Evolutionary conservation across 2,797 vertebrate species (phyloP), one percentile per base, ranked within the genome.

Genomic region (Taeniopygia guttata): DNA sequence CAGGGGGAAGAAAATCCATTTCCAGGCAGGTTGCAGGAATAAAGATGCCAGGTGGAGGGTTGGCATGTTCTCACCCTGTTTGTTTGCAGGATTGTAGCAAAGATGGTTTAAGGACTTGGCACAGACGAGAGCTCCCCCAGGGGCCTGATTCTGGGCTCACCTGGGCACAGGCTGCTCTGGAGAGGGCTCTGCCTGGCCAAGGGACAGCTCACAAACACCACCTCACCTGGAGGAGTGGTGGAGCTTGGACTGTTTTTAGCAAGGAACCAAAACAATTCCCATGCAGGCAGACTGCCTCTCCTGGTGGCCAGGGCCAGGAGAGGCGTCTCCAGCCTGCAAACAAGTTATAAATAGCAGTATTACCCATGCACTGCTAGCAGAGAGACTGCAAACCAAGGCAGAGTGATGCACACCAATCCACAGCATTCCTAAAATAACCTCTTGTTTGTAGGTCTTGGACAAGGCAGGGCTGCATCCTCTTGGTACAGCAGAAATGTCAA

Each of bases 401-500:
- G 62, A 63, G 67, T 1, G 2, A 90, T 45, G 56, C 64, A 55
- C 48, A 96, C 77, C 90, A 93, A 95, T 93, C 85, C 70, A 85
- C 15, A 34, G 25, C 43, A 16, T 88, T 90, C 95, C 87, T 43
- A 94, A 96, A 94, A 92, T 89, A 96, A 56, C 73, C 51, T 84
- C 59, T 72, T 26, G 80, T 95, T 96, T 88, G 83, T 54, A 91
- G 73, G 22, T 82, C 43, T 87, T 17, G 43, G 85, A 70, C 94
- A n/a, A 94, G 89, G 52, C 14, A 63, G 2, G 4, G n/a, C 59
- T 51, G 62, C 89, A 95, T 93, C 89, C 91, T 87, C 91, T 85
- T 16, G 42, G 59, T 81, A 27, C 79, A 60, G 81, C 46, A 89
- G 67, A 54, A 70, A 84, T 88, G 95, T 96, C 95, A 97, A 97